Conservation (phyloP, 2,888 invertebrate genomes). For the Caenorhabditis virilis region DNA sequence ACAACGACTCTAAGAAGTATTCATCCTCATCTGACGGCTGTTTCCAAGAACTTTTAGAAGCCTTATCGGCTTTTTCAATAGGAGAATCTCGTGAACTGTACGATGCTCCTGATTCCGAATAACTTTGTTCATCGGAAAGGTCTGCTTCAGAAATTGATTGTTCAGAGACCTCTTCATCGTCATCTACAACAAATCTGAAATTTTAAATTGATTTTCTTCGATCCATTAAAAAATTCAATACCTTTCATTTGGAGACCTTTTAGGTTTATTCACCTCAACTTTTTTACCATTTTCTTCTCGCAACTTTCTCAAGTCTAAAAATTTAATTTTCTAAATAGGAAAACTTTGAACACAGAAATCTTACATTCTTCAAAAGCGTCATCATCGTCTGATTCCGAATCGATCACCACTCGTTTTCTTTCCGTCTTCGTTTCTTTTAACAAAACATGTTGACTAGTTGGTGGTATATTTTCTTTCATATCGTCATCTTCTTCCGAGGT, state of each 20-base stretch:
- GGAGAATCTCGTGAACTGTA: no score
- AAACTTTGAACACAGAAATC: neutral
- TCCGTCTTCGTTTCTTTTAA: constrained; percentile 2
- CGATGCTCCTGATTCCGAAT: no score
- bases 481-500: constrained; percentile 8
- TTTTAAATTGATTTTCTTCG: constrained; percentile 6
- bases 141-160: neutral
- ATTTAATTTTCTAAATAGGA: neutral
- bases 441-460: constrained; percentile 1
- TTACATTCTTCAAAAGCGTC: constrained; percentile 4
- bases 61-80: no score
- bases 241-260: no score
- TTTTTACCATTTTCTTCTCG: no score
- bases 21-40: constrained; percentile 30
- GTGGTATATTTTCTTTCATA: constrained; percentile 25
- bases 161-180: constrained; percentile 5
- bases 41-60: neutral
- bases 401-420: neutral
- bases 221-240: neutral
- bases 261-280: no score
- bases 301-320: constrained; percentile 6
- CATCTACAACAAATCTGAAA: constrained; percentile 17
- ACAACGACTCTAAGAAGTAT: constrained; percentile 41
- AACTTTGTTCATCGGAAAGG: constrained; percentile 4
- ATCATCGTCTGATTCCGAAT: constrained; percentile 3